phyloP scores from a whole-genome alignment of 2,113 vertebrate species.

The Paratilapia polleni region DNA sequence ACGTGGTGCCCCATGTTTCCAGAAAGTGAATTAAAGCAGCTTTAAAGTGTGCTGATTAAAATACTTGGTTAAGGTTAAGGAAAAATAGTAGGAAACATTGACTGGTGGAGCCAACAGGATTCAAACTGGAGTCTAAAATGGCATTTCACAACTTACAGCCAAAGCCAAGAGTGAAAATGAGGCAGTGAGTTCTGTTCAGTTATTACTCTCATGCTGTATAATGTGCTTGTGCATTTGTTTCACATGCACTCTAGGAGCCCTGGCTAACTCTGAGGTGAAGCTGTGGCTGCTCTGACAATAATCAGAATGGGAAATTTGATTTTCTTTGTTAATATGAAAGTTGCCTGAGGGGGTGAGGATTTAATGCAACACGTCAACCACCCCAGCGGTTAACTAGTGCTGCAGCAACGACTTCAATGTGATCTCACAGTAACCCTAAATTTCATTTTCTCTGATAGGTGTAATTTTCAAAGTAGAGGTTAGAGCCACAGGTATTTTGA shows the following conservation, averaged over 20 bases:
- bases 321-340: background rate
- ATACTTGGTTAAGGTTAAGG: background rate
- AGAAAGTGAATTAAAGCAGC: background rate
- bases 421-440: background rate
- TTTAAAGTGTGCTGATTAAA: background rate
- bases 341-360: accelerated
- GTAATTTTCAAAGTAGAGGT: background rate
- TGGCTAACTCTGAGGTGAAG: background rate
- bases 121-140: background rate
- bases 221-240: background rate
- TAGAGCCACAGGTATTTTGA: background rate
- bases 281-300: background rate
- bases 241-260: background rate
- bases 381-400: background rate
- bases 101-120: too few species aligned
- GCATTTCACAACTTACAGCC: background rate
- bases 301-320: background rate
- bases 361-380: background rate
- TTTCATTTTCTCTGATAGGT: background rate
- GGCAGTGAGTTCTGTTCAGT: background rate
- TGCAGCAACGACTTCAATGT: background rate
- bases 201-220: background rate
- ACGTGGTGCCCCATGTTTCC: background rate
- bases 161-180: background rate
- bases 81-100: background rate